phyloP scores from a whole-genome alignment of 2,797 vertebrate genomes.

The Enteromius radiatus region DNA sequence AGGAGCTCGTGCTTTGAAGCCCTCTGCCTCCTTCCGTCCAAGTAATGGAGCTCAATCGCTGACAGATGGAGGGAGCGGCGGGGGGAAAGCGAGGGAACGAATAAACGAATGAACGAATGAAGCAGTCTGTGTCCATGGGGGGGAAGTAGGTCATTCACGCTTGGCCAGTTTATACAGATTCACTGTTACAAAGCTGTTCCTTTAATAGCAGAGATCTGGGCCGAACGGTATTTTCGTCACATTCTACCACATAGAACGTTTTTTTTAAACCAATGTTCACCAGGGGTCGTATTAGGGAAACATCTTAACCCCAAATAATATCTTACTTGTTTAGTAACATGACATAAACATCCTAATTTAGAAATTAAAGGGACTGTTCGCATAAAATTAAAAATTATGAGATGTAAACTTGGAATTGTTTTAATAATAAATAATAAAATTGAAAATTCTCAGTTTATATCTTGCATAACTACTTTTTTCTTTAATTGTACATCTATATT shows the following conservation, averaged over 20 bases:
- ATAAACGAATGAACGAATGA: slow-evolving; percentile 20
- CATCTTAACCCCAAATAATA: not conserved
- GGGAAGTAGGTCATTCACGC: slow-evolving; percentile 37
- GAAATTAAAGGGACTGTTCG: not conserved
- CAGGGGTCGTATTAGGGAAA: not conserved
- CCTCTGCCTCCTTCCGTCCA: slow-evolving; percentile 59
- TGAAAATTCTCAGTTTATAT: too few relatives aligned
- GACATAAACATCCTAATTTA: not conserved
- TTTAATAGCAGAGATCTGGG: slow-evolving; percentile 23
- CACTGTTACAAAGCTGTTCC: slow-evolving; percentile 28
- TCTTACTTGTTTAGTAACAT: not conserved
- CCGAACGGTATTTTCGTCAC: not conserved
- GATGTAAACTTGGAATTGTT: too few relatives aligned
- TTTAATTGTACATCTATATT: too few relatives aligned
- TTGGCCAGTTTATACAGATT: slow-evolving; percentile 34
- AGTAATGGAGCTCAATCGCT: slow-evolving; percentile 71
- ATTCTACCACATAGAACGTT: not conserved
- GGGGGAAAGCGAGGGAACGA: slow-evolving; percentile 9
- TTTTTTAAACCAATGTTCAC: not conserved
- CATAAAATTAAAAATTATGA: too few relatives aligned
- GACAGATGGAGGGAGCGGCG: slow-evolving; percentile 68
- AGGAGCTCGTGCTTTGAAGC: slow-evolving; percentile 64
- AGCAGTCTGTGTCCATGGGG: slow-evolving; percentile 34
- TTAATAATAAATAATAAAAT: too few relatives aligned
- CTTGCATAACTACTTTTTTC: too few relatives aligned